Base-by-base conservation (phyloP, 1,140 invertebrate species). In the Listronotus bonariensis region DNA sequence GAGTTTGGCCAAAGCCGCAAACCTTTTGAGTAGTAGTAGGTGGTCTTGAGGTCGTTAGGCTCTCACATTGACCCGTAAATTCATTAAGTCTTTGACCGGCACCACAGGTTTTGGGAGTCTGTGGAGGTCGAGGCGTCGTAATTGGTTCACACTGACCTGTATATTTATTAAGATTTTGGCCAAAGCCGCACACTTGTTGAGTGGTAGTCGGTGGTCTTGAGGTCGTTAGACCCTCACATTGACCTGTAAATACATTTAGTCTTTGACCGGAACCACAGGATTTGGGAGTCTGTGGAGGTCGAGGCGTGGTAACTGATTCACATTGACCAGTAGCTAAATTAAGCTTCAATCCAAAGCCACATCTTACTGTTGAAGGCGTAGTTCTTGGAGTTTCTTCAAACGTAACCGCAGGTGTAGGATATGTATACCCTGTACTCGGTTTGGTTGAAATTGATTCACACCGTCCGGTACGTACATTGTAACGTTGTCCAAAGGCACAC, bases 341-440 rank as follows among this genome's bases (percentile, higher is more conserved):
- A 3, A 57, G 45, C 17, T 7, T 43, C 15, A 32, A 20, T 1
- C 55, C 55, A 32, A 34, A 43, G 3, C 38, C 17, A 26, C 55
- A 57, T 56, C 31, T 17, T 15, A 9, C 36, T 48, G 56, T 49
- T 45, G 9, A 41, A 20, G 34, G 11, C 41, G 40, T 49, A 26
- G 58, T 60, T 17, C 18, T 15, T 12, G 61, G 61, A 14, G 15
- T 32, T 56, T 64, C 61, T 14, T 53, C 48, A 40, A 64, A 64
- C 6, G 51, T 38, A 17, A 64, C 52, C 6, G 62, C 57, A 15
- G 52, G 49, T 31, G 42, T 65, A 8, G 53, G 54, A 20, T 65
- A 57, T 5, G 32, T 57, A 17, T 54, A 55, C 7, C 46, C 46
- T 14, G 15, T 38, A 17, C 42, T 43, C n/a, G 40, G 20, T 26